A percentile compares a stretch with the other conserved stretches of the same genome.
Conservation (phyloP, 2,113 vertebrate genomes). For the Tenrec ecaudatus region DNA sequence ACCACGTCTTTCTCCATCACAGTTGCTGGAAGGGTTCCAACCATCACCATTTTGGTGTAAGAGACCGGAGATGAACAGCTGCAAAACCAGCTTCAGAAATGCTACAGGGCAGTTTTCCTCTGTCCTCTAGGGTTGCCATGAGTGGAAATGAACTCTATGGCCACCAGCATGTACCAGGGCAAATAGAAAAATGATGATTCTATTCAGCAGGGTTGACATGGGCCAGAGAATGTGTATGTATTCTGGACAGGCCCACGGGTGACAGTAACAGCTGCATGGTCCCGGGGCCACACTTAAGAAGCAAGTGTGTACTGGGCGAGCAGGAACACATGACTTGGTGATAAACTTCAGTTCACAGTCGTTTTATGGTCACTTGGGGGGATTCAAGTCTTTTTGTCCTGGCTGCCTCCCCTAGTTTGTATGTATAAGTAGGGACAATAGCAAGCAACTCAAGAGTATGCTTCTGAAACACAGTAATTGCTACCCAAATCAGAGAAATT, state of each 20-base stretch:
- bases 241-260: conserved; percentile 3
- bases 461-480: background rate
- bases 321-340: background rate
- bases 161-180: background rate
- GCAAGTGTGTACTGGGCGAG: background rate
- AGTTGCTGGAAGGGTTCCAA: background rate
- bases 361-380: background rate
- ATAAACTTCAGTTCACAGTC: background rate
- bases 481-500: background rate
- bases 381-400: background rate
- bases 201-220: background rate
- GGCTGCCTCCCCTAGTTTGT: no score
- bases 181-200: background rate
- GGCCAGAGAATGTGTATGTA: background rate
- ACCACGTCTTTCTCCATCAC: background rate
- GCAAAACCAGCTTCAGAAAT: background rate
- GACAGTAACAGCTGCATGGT: background rate
- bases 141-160: background rate
- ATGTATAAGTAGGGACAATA: background rate
- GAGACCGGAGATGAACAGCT: background rate
- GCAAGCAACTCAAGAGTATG: background rate
- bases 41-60: background rate
- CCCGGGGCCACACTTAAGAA: background rate
- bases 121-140: background rate
- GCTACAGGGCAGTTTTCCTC: background rate